These are phyloP conservation scores for Liasis olivaceus DNA, from an alignment of 2,797 vertebrate species.

Conservation along the genomic window DNA sequence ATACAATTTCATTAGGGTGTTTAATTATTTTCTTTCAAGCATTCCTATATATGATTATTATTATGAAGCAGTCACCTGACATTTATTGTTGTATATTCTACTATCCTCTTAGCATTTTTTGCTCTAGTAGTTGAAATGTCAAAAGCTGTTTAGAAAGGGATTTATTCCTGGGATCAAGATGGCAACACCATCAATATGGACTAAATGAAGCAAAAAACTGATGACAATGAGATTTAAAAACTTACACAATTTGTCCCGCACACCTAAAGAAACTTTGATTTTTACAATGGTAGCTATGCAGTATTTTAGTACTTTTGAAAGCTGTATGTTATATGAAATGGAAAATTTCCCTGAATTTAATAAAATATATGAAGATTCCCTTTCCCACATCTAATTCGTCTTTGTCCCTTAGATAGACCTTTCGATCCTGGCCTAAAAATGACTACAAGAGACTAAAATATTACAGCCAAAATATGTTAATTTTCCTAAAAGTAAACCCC, in stretches of 20 bases:
- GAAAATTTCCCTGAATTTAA: not conserved
- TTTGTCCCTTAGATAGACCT: not conserved
- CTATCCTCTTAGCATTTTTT: slow-evolving; percentile 10
- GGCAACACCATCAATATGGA: not conserved
- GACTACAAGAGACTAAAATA: not conserved
- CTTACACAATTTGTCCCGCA: not conserved
- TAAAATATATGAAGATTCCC: not conserved
- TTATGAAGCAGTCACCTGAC: slow-evolving; percentile 5
- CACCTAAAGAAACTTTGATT: not conserved
- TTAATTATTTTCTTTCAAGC: not conserved
- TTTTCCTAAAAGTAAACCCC: not conserved
- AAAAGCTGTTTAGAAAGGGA: not conserved
- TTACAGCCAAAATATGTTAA: not conserved
- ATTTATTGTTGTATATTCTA: not conserved
- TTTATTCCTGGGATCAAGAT: not conserved
- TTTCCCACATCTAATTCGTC: not conserved
- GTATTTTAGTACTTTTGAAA: not conserved
- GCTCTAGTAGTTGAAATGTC: not conserved
- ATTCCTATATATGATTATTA: not conserved
- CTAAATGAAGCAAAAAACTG: not conserved
- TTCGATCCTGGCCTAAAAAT: not conserved
- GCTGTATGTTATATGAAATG: not conserved
- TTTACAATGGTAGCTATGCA: not conserved
- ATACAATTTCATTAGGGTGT: not conserved
- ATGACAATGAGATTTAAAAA: not conserved